Base-by-base conservation (phyloP, 2,888 invertebrate genomes). In the Pecten maximus region DNA sequence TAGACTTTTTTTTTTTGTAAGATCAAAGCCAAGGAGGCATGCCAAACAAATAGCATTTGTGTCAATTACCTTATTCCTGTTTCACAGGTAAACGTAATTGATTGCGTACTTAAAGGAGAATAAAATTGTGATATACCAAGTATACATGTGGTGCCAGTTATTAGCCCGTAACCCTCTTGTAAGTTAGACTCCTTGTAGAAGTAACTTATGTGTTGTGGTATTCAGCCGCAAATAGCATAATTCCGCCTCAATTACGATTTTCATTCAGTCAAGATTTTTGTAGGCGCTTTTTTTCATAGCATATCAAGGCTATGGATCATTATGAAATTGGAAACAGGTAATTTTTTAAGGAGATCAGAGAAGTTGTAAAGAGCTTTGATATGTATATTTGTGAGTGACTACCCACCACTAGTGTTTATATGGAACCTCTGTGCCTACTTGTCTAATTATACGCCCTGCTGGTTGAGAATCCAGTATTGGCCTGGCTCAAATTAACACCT, bases 191-290 rank as follows among this genome's bases (percentile, higher is more conserved):
- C 35, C 74, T 74, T 74, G 74, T 74, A 23, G 28, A 74, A 28
- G 35, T 28, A 74, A 28, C 35, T 74, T 74, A 74, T 74, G 74
- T 74, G 74, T 74, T 74, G 74, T 74, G 74, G 74, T 74, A 74
- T 74, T 74, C 74, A 74, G 74, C 74, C 12, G 74, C 74, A 74
- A 74, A 74, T 74, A 74, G 74, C 74, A 74, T 74, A 74, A 74
- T 74, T 74, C 74, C 74, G 74, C 74, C 74, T 74, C 74, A 74
- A 74, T 74, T 74, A 74, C 74, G 35, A 74, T 74, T 74, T 74
- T 74, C 74, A 74, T 74, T 74, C 74, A 74, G 35, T 35, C 35
- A 28, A 74, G 74, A 35, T 74, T 74, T 74, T 74, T 74, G 74
- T 74, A 35, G 28, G 74, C 28, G 4, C 74, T 74, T 74, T 74